A percentile compares a stretch with the other conserved stretches of the same genome.
Evolutionary conservation across 1,140 invertebrate genomes (phyloP).

Genomic region (Tribolium castaneum): DNA sequence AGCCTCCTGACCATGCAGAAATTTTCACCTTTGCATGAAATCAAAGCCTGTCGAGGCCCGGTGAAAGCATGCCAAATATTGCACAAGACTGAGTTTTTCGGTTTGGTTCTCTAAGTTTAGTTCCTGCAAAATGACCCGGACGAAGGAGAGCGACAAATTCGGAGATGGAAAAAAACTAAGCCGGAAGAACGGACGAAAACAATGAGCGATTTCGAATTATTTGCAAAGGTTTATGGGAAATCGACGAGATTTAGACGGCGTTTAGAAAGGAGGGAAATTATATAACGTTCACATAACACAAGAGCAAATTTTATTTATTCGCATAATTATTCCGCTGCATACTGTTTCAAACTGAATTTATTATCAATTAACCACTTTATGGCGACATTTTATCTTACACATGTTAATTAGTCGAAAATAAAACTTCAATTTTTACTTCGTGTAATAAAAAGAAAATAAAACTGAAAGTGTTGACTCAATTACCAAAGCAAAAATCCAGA

Average conservation of each 20-base stretch:
- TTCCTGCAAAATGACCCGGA: background rate
- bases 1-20: conserved; percentile 12
- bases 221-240: background rate
- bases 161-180: background rate
- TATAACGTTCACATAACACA: background rate
- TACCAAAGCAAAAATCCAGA: background rate
- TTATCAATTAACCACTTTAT: background rate
- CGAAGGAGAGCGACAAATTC: background rate
- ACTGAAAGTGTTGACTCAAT: background rate
- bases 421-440: background rate
- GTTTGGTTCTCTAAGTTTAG: background rate
- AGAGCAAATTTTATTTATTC: background rate
- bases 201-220: background rate
- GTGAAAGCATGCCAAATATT: conserved; percentile 35
- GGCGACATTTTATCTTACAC: background rate
- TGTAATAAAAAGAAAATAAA: background rate
- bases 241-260: background rate
- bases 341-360: background rate
- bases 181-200: background rate
- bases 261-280: background rate
- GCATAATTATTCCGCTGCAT: background rate
- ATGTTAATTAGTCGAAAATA: background rate
- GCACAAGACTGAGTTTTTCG: background rate
- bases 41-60: background rate
- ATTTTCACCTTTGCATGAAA: conserved; percentile 17